A percentile compares a stretch with the other conserved stretches of the same genome.
phyloP scores from a whole-genome alignment of 2,113 vertebrate species.

The Heliornis fulica region DNA sequence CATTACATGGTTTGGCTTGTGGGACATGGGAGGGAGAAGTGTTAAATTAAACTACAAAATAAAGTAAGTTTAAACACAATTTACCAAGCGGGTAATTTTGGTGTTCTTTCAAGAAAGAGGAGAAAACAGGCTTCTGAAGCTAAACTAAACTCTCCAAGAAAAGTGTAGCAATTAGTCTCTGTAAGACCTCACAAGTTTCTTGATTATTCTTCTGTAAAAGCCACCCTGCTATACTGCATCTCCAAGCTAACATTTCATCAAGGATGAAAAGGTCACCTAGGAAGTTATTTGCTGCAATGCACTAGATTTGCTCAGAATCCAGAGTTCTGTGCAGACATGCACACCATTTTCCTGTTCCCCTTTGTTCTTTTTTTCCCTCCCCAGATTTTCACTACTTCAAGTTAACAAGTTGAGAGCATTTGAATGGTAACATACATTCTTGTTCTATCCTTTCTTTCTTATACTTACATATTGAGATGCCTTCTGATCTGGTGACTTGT shows the following conservation, averaged over 20 bases:
- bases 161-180: neutral
- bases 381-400: neutral
- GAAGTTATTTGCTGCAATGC: neutral
- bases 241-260: neutral
- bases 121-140: neutral
- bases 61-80: neutral
- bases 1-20: neutral
- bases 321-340: neutral
- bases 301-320: neutral
- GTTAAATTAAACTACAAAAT: too few relatives aligned
- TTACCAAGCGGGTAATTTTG: neutral
- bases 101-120: neutral
- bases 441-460: neutral
- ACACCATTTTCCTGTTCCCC: neutral
- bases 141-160: neutral
- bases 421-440: neutral
- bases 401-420: neutral
- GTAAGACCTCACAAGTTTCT: neutral
- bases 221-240: neutral
- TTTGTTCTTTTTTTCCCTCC: neutral
- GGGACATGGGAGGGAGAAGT: neutral
- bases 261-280: neutral
- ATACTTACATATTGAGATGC: slow-evolving; percentile 84
- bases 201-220: neutral
- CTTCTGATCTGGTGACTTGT: slow-evolving; percentile 42